Evolutionary conservation across 2,113 vertebrate species (phyloP), one percentile per base, ranked within the genome.

Genomic region (Brachyistius frenatus): DNA sequence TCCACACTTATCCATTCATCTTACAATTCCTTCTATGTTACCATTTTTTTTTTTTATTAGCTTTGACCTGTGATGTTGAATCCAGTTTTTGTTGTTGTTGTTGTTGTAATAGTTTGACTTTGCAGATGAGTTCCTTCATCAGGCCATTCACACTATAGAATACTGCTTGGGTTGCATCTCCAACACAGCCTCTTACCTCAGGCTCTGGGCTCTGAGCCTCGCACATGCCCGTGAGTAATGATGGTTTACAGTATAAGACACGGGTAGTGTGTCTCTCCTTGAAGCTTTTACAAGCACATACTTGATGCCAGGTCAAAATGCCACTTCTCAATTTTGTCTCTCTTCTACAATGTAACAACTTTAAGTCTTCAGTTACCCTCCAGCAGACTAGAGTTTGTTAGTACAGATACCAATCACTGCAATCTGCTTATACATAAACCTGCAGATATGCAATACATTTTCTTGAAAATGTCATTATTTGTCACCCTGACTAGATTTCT

Each of bases 181-280:
- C 46, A 99, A 99, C 93, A 99, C 98, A 0, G 98, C 98, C 0
- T 99, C 98, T 0, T 99, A 99, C 81, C 93, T 99, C 71, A 90
- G 98, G 47, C 97, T 99, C 54, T 99, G 98, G 98, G 98, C 98
- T 2, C 95, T 99, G 58, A 99, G 98, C 63, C 92, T 99, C 89
- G 98, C 98, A 60, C 98, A 99, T 35, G 96, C 98, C 37, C 98
- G 98, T 99, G 91, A 97, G 98, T 97, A 50, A 23, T 64, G 13
- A 57, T 5, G n/a, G 0, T 31, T 63, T 79, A 3, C 16, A 7
- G 7, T n/a, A 5, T 35, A 54, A 67, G 23, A 41, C 41, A 44
- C 3, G 11, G 41, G 1, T 44, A 10, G 7, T 9, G 4, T 7
- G 39, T 44, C 41, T 11, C 10, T 44, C 41, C 41, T 44, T 3